These are phyloP conservation scores for Plebejus melissa DNA, from an alignment of 2,888 invertebrate species.

Conservation along the genomic window DNA sequence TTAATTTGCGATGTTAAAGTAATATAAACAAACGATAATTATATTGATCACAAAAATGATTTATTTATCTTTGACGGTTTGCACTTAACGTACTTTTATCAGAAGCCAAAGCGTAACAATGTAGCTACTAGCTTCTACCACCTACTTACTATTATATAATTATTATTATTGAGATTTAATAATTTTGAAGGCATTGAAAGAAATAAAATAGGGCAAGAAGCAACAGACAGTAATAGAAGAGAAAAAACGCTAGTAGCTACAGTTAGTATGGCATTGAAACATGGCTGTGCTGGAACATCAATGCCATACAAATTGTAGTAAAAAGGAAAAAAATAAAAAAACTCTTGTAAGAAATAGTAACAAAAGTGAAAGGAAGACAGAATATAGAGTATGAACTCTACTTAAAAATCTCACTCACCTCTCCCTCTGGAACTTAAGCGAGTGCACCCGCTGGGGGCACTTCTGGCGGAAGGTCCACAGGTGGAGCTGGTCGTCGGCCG, in stretches of 20 bases:
- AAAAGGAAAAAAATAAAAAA: too few species aligned
- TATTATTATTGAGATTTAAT: too few species aligned
- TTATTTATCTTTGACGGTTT: background rate
- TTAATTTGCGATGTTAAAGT: background rate
- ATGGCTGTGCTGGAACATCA: too few species aligned
- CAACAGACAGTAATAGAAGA: too few species aligned
- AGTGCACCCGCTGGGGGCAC: constrained; percentile 95
- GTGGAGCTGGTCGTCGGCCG: constrained; percentile 97
- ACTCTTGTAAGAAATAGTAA: too few species aligned
- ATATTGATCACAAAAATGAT: background rate
- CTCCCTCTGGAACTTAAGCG: constrained; percentile 97
- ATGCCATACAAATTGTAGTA: too few species aligned
- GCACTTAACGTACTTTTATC: background rate
- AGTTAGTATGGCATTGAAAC: too few species aligned
- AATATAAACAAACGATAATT: background rate
- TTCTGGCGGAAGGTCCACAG: constrained; percentile 98
- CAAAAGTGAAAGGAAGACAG: too few species aligned
- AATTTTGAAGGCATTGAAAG: too few species aligned
- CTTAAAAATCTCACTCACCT: constrained; percentile 81
- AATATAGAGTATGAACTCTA: too few species aligned
- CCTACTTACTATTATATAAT: background rate
- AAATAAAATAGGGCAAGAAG: too few species aligned
- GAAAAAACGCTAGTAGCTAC: too few species aligned
- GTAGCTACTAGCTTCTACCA: background rate
- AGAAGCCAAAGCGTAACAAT: background rate